A percentile compares a stretch with the other conserved stretches of the same genome.
Evolutionary conservation across 1,140 invertebrate genomes (phyloP).

Genomic region (Drosophila pectinifera): DNA sequence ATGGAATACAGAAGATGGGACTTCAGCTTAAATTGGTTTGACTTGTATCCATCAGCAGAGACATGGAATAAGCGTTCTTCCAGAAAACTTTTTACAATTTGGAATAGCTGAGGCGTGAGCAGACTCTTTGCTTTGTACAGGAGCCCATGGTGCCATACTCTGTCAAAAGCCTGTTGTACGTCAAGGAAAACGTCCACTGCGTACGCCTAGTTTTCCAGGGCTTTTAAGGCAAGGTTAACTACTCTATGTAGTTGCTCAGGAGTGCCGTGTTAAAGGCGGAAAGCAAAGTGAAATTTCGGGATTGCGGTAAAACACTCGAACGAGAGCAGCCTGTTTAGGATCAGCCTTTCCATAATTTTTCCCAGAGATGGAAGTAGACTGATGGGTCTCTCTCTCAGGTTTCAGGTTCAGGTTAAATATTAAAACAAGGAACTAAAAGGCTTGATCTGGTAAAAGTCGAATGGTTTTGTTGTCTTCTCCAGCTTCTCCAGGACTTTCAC

Average conservation of each 20-base stretch:
- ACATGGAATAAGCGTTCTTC: no score
- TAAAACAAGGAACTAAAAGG: neutral
- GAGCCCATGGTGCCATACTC: neutral
- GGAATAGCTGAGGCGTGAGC: neutral
- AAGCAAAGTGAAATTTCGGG: conserved; percentile 4
- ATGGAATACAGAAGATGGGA: no score
- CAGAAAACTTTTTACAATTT: no score
- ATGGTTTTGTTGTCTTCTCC: conserved; percentile 9
- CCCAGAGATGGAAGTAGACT: conserved; percentile 12
- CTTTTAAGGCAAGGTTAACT: neutral
- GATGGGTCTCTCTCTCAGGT: conserved; percentile 1
- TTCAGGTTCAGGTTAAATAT: conserved; percentile 9
- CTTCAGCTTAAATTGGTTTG: no score
- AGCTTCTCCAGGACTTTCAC: conserved; percentile 4
- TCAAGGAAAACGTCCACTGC: neutral
- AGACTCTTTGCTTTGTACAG: neutral
- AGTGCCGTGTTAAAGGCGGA: conserved; percentile 5
- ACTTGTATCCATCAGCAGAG: no score
- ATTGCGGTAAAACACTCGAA: neutral
- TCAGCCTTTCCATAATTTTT: conserved; percentile 1
- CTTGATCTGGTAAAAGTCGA: neutral
- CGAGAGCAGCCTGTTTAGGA: neutral
- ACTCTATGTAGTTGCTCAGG: neutral
- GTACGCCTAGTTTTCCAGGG: neutral
- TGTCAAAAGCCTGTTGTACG: neutral